These are phyloP conservation scores for Scaptomyza caliginosa DNA, from an alignment of 2,888 invertebrate genomes.

Conservation along the genomic window DNA sequence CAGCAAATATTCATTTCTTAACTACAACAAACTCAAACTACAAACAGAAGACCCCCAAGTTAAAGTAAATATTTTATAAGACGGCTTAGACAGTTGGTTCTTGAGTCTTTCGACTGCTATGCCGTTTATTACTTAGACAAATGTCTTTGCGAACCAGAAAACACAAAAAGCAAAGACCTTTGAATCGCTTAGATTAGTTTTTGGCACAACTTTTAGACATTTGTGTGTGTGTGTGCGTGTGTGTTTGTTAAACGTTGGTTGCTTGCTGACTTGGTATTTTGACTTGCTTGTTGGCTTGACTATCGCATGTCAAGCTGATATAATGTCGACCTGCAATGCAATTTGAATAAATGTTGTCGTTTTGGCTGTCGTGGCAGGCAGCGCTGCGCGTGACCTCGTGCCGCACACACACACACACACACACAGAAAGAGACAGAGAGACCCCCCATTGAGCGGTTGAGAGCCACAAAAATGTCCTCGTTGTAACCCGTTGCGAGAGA, in stretches of 20 bases:
- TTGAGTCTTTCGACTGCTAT: neutral
- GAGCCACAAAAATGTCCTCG: slow-evolving; percentile 53
- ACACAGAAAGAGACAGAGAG: slow-evolving; percentile 18
- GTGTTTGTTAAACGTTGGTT: slow-evolving; percentile 2
- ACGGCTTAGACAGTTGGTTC: neutral
- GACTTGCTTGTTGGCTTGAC: slow-evolving; percentile 14
- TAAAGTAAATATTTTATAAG: slow-evolving; percentile 5
- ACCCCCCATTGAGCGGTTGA: slow-evolving; percentile 47
- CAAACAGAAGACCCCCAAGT: neutral
- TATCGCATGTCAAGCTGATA: slow-evolving; percentile 66
- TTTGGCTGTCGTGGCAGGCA: slow-evolving; percentile 42
- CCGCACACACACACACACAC: slow-evolving; percentile 40
- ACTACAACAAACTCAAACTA: neutral
- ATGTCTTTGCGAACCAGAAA: slow-evolving; percentile 1
- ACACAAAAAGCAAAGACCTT: slow-evolving; percentile 10
- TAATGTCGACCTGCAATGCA: slow-evolving; percentile 59
- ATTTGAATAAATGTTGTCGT: slow-evolving; percentile 75
- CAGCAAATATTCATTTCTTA: neutral
- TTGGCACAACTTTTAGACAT: slow-evolving; percentile 9
- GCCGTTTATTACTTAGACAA: slow-evolving; percentile 7
- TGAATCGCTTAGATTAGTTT: slow-evolving; percentile 1
- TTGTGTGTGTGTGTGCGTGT: neutral
- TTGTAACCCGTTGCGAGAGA: slow-evolving; percentile 62
- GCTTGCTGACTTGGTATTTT: slow-evolving; percentile 15
- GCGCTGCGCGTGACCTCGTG: slow-evolving; percentile 51